Evolutionary conservation across 1,140 invertebrate genomes (phyloP).

Genomic region (Tetranychus cinnabarinus): DNA sequence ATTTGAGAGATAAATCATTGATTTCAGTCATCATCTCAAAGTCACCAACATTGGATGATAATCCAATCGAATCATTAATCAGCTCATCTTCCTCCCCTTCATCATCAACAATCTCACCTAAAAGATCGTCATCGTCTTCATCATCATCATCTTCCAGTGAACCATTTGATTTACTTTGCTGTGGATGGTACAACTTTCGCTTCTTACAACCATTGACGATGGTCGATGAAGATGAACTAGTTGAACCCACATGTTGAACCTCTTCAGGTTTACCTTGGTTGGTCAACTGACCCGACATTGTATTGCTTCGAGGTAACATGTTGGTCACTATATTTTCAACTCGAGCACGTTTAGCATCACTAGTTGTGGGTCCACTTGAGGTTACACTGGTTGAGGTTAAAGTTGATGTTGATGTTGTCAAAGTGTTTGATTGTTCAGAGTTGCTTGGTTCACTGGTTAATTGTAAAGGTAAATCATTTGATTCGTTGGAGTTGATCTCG

Average conservation of each 20-base stretch:
- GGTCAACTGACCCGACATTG: neutral
- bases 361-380: neutral
- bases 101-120: neutral
- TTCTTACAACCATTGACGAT: constrained; percentile 65
- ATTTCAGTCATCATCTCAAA: no score
- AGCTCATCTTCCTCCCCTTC: neutral
- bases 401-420: neutral
- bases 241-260: constrained; percentile 4
- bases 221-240: constrained; percentile 1
- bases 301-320: constrained; percentile 31
- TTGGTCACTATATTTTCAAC: constrained; percentile 82
- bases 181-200: constrained; percentile 83
- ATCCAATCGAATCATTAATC: neutral
- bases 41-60: no score
- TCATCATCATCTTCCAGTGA: constrained; percentile 25
- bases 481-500: no score
- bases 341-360: constrained; percentile 49
- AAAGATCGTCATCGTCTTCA: neutral
- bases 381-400: constrained; percentile 6
- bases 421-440: neutral
- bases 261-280: neutral
- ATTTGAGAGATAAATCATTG: no score
- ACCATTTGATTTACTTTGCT: constrained; percentile 53
- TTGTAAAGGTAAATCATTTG: no score
- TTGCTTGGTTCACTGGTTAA: no score